Percentiles rank a stretch among this genome's conserved stretches.
Evolutionary conservation across 1,140 invertebrate species (phyloP).

Genomic region (Aphelenchoides avenae): DNA sequence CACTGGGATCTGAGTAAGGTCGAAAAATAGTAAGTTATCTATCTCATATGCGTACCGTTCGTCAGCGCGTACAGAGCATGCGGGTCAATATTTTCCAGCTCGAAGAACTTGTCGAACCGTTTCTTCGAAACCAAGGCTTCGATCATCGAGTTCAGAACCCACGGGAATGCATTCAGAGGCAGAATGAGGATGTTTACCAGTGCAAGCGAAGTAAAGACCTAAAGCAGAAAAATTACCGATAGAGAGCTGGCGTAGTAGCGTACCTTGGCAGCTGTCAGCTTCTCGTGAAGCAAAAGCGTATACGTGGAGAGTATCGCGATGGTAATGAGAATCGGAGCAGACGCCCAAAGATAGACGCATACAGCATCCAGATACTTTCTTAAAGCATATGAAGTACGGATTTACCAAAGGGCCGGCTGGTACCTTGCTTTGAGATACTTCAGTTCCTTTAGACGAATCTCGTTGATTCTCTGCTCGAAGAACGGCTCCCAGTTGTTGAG

Average conservation of each 20-base stretch:
- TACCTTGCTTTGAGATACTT: constrained; percentile 70
- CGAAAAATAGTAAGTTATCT: background rate
- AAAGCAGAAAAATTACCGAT: constrained; percentile 21
- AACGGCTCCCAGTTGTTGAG: constrained; percentile 86
- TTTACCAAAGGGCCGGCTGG: background rate
- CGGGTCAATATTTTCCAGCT: constrained; percentile 41
- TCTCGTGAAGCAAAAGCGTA: constrained; percentile 71
- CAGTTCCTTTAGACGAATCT: constrained; percentile 70
- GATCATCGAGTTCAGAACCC: constrained; percentile 91
- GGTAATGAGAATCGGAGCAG: constrained; percentile 89
- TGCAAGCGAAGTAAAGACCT: constrained; percentile 86
- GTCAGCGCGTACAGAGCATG: constrained; percentile 33
- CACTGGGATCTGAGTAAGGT: background rate
- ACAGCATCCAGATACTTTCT: too few species aligned
- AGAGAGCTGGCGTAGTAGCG: constrained; percentile 39
- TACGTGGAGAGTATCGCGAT: constrained; percentile 85
- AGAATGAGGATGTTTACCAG: constrained; percentile 90
- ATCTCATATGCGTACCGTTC: constrained; percentile 13
- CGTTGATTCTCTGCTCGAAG: constrained; percentile 68
- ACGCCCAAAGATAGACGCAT: constrained; percentile 99
- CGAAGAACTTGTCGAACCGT: constrained; percentile 62
- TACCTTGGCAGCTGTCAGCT: constrained; percentile 78
- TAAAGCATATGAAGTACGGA: background rate
- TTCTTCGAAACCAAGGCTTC: constrained; percentile 71
- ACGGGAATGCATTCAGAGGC: constrained; percentile 93